phyloP scores from a whole-genome alignment of 2,797 vertebrate species.

The Manis pentadactyla region DNA sequence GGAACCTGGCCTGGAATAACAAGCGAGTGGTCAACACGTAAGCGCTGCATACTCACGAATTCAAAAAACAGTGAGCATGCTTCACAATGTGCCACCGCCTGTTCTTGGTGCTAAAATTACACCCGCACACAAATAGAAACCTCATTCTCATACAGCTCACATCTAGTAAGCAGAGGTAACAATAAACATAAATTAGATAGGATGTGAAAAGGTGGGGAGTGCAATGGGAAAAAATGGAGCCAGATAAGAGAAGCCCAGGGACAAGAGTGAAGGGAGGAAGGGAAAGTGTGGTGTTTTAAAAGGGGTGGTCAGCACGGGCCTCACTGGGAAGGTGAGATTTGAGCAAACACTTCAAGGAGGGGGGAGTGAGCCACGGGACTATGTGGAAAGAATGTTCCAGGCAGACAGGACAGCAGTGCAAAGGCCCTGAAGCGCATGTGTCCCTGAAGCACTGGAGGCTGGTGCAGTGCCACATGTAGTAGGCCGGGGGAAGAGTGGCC shows the following conservation, averaged over 20 bases:
- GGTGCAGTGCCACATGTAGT: accelerated
- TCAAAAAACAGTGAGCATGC: not conserved
- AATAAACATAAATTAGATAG: not conserved
- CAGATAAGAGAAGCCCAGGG: not conserved
- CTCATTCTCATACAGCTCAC: not conserved
- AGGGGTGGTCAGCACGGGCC: not conserved
- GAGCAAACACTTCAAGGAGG: not conserved
- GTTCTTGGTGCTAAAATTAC: not conserved
- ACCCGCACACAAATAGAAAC: not conserved
- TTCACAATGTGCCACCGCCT: not conserved
- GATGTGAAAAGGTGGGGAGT: not conserved
- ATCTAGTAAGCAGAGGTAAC: not conserved
- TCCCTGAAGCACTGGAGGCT: not conserved
- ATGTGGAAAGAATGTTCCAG: not conserved
- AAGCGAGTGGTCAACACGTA: not conserved
- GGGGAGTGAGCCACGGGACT: not conserved
- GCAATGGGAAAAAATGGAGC: not conserved
- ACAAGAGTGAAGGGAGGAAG: not conserved
- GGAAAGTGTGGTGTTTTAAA: not conserved
- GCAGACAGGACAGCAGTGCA: not conserved
- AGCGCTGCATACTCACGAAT: not conserved
- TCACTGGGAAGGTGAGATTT: not conserved
- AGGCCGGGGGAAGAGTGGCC: not conserved
- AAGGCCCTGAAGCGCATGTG: not conserved
- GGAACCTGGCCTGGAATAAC: not conserved